Base-by-base conservation (phyloP, 1,140 invertebrate species). In the Drosophila watanabei region DNA sequence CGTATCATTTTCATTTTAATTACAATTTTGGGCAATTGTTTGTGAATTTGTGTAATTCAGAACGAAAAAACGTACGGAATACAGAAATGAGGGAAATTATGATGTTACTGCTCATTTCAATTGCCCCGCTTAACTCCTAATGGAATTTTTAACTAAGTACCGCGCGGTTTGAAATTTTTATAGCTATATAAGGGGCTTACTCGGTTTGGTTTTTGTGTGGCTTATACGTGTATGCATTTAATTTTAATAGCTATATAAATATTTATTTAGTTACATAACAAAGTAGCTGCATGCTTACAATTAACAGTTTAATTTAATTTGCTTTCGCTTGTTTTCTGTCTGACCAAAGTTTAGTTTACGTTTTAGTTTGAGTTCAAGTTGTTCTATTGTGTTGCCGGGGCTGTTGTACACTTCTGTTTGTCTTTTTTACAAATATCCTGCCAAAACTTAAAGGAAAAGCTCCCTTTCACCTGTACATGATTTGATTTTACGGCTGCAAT, bases 201-300 rank as follows among this genome's bases (percentile, higher is more conserved):
- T 69, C 16, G 49, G 52, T 37, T 54, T 49, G 24, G 33, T 35
- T 57, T 18, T 8, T 41, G 41, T 52, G 52, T 62, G 24, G 51
- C 79, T 48, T 54, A 75, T 78, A 56, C 9, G 33, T 56, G 43
- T 58, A 62, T 70, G 52, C 65, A 71, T 79, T 79, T 79, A 63
- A 66, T 69, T 37, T 89, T 89, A 84, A 84, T 88, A 62, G 70
- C 72, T 84, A 84, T 78, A 69, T 84, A 81, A 88, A 84, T 88
- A 84, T 88, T 89, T 85, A 83, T 83, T 80, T 88, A 84, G 72
- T 81, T 72, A 81, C 85, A 90, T 85, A 89, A 90, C 85, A 90
- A 85, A 90, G 81, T 88, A 80, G 77, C 68, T 89, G 73, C 78
- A 71, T 76, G 73, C 73, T 89, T 85, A 81, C 62, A 81, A 76